phyloP scores from a whole-genome alignment of 2,888 invertebrate genomes.

The Dryobotodes eremita region DNA sequence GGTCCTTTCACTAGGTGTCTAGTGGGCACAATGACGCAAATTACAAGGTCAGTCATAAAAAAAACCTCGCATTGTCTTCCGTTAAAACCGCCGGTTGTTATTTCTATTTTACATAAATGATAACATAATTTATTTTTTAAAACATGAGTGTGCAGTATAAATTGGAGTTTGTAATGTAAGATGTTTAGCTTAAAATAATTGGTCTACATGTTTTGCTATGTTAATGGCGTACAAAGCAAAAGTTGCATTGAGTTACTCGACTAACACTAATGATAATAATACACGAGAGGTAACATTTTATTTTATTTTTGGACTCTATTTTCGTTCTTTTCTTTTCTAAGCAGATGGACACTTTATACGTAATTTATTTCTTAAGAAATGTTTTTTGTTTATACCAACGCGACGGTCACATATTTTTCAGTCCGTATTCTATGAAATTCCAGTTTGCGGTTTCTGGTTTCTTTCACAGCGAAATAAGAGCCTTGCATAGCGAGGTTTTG shows the following conservation, averaged over 20 bases:
- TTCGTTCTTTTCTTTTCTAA: not conserved
- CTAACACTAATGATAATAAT: too few relatives aligned
- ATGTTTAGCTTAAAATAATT: not conserved
- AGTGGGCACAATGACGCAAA: too few relatives aligned
- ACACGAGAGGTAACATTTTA: not conserved
- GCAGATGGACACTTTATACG: not conserved
- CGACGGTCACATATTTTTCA: conserved; percentile 5
- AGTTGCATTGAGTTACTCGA: not conserved
- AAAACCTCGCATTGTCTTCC: not conserved
- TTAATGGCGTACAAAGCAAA: not conserved
- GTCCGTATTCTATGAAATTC: conserved; percentile 27
- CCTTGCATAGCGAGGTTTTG: conserved; percentile 28
- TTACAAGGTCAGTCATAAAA: not conserved
- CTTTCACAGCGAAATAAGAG: conserved; percentile 27
- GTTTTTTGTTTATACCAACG: conserved; percentile 1
- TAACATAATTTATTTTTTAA: not conserved
- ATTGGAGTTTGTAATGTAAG: not conserved
- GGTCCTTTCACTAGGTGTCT: not conserved
- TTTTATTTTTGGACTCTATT: not conserved
- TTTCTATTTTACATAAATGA: not conserved
- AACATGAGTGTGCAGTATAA: not conserved
- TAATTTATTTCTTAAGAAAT: conserved; percentile 3
- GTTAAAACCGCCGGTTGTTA: not conserved
- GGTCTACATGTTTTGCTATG: not conserved
- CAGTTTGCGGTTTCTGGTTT: conserved; percentile 35